Base-by-base conservation (phyloP, 2,113 vertebrate species). In the Nothobranchius furzeri region DNA sequence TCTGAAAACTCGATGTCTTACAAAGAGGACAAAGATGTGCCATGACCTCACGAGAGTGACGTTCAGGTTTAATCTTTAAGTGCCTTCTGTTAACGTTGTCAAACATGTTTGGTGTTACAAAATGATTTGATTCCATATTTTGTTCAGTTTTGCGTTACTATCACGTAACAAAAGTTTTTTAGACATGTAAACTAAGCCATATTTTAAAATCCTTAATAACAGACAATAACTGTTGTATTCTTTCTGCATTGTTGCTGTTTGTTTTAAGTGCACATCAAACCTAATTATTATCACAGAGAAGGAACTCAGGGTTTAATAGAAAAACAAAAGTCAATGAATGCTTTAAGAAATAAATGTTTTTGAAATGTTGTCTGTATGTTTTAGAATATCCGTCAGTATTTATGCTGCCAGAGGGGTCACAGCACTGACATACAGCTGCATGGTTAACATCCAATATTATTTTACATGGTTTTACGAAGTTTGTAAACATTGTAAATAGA, bases 281-380 rank as follows among this genome's bases (percentile, higher is more conserved):
- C 46, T 46, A 51, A 53, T 68, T 51, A 50, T 51, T 66, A 30
- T 75, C 55, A 75, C 57, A 42, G 82, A 75, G 54, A 73, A 58
- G 78, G 63, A 90, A 87, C 91, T 92, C 91, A 92, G 91, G 91
- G 90, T 85, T 84, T 78, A 57, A 79, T 47, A n/a, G 35, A 84
- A 64, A 64, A n/a, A 57, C 40, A 68, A 35, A 59, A 50, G 48
- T 68, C 25, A 76, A 55, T 63, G 30, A 73, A 73, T 74, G 71
- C 68, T 82, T 87, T 72, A 60, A 53, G 49, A 76, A 81, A 81
- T 52, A 60, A 78, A 70, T 48, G 76, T 76, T 72, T 15, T 67
- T 47, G 25, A 72, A 14, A 73, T 53, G 42, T 82, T 79, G 72
- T 68, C 60, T 80, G 51, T 20, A 60, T 83, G 50, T 64, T 40